phyloP scores from a whole-genome alignment of 92 coral and sea anemone genomes.

The Porites evermanni region DNA sequence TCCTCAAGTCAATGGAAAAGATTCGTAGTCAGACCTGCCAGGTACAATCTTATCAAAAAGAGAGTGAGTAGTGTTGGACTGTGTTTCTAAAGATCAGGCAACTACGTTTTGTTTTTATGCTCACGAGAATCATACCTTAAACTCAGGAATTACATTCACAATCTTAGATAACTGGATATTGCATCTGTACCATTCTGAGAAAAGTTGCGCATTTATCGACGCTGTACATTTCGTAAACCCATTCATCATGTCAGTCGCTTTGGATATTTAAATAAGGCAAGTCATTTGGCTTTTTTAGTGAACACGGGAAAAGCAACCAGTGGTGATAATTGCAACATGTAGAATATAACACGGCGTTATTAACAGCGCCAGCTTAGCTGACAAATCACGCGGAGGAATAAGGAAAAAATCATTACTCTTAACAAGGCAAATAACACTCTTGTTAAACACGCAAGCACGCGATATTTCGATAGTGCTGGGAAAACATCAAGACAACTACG shows the following conservation, averaged over 20 bases:
- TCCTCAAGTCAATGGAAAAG: too few relatives aligned
- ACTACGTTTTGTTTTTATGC: too few relatives aligned
- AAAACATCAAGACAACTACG: background rate
- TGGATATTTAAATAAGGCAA: background rate
- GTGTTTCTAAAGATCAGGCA: too few relatives aligned
- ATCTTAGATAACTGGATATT: background rate
- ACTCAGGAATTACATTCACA: background rate
- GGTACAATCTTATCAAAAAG: too few relatives aligned
- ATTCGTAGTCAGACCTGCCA: too few relatives aligned
- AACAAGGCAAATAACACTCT: background rate
- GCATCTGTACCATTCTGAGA: background rate
- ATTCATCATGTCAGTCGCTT: background rate
- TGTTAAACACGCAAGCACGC: conserved; percentile 14
- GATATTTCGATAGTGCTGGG: background rate
- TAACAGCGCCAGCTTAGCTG: background rate
- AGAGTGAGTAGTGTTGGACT: too few relatives aligned
- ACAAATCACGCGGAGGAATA: background rate
- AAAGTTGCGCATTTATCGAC: background rate
- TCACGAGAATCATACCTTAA: too few relatives aligned
- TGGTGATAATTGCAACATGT: background rate
- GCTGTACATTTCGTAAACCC: background rate
- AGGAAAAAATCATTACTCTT: background rate
- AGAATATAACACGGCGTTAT: conserved; percentile 4
- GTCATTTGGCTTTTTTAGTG: background rate
- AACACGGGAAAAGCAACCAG: background rate